Evolutionary conservation across 2,797 vertebrate genomes (phyloP).

Genomic region (Pangasius larnaudii): DNA sequence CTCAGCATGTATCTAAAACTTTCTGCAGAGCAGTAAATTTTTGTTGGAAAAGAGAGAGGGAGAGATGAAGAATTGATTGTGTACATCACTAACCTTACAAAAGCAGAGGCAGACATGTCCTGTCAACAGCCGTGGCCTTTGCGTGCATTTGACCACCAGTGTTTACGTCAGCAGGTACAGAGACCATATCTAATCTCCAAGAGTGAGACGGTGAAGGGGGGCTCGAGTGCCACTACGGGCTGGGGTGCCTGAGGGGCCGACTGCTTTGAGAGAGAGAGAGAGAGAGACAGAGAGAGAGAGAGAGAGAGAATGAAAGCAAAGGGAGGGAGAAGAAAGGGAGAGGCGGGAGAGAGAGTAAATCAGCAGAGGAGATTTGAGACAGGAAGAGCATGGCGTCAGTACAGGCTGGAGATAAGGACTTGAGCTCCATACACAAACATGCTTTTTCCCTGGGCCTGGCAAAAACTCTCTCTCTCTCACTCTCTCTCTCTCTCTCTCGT

Average conservation of each 20-base stretch:
- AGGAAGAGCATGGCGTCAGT: conserved; percentile 85
- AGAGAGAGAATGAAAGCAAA: conserved; percentile 24
- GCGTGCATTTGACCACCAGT: conserved; percentile 54
- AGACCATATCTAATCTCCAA: conserved; percentile 62
- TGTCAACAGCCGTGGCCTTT: conserved; percentile 53
- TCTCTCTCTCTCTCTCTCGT: neutral
- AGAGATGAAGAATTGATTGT: conserved; percentile 54
- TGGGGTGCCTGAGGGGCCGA: conserved; percentile 50
- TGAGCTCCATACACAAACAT: conserved; percentile 76
- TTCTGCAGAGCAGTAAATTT: neutral
- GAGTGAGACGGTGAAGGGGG: conserved; percentile 54
- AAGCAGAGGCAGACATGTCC: conserved; percentile 57
- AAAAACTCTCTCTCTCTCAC: conserved; percentile 31
- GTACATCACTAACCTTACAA: conserved; percentile 52
- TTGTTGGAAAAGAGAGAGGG: neutral
- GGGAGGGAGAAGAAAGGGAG: conserved; percentile 48
- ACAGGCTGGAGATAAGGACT: conserved; percentile 77
- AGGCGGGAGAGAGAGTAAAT: conserved; percentile 60
- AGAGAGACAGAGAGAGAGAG: conserved; percentile 37
- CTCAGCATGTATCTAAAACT: conserved; percentile 3
- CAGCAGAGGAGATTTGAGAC: conserved; percentile 82
- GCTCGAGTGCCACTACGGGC: conserved; percentile 44
- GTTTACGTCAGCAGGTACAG: conserved; percentile 59
- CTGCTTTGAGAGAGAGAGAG: conserved; percentile 48
- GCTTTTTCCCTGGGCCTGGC: conserved; percentile 46